Percentiles rank a stretch among this genome's conserved stretches.
These are phyloP conservation scores for Bombus waltoni DNA, from an alignment of 1,140 invertebrate species.

Conservation along the genomic window DNA sequence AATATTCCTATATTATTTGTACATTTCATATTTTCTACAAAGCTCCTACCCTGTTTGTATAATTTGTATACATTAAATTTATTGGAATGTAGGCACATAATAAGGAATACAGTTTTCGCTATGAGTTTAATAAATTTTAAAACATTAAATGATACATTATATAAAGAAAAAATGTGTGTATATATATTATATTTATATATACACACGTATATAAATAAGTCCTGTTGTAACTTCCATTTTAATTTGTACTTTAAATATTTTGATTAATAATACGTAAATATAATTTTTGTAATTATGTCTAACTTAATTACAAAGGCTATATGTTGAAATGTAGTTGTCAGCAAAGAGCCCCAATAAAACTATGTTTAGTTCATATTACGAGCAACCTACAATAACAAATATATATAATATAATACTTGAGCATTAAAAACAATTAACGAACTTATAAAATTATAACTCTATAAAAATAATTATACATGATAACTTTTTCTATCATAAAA, in stretches of 20 bases:
- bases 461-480: not conserved
- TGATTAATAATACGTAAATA: conserved; percentile 29
- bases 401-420: conserved; percentile 31
- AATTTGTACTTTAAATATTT: conserved; percentile 33
- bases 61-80: conserved; percentile 49
- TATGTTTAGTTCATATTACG: conserved; percentile 3
- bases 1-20: conserved; percentile 54
- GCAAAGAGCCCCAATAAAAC: conserved; percentile 23
- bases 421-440: conserved; percentile 18
- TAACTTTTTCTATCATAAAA: not conserved
- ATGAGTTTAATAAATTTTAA: conserved; percentile 15
- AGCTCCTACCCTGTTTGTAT: conserved; percentile 51
- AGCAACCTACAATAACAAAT: not conserved
- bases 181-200: conserved; percentile 6
- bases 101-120: conserved; percentile 32
- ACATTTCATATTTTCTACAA: conserved; percentile 60
- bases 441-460: conserved; percentile 28
- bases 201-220: conserved; percentile 3
- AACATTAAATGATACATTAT: conserved; percentile 38
- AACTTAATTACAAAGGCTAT: conserved; percentile 10
- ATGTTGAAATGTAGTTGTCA: conserved; percentile 22
- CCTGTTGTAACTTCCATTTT: not conserved
- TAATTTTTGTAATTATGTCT: conserved; percentile 11
- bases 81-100: conserved; percentile 37
- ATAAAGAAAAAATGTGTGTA: not conserved